A percentile compares a stretch with the other conserved stretches of the same genome.
phyloP scores from a whole-genome alignment of 2,888 invertebrate species.

The Latrodectus elegans region DNA sequence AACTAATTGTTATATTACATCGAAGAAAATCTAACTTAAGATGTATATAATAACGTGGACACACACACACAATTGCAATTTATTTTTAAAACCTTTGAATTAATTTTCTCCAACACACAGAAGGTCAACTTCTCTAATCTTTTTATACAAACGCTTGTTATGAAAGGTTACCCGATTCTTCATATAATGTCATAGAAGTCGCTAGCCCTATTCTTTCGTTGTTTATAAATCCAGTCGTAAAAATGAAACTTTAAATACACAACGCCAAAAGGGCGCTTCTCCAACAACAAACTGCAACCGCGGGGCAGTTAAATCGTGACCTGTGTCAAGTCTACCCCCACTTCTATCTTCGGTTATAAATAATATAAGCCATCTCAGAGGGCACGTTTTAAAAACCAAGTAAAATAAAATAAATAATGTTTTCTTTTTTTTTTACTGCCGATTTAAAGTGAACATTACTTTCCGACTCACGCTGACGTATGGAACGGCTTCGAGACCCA shows the following conservation, averaged over 20 bases:
- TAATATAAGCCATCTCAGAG: constrained; percentile 46
- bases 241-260: constrained; percentile 50
- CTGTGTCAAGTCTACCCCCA: constrained; percentile 27
- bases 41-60: no score
- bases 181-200: not conserved
- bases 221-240: constrained; percentile 12
- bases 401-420: constrained; percentile 6
- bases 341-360: constrained; percentile 40
- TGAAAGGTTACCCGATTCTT: not conserved
- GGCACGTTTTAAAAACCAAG: constrained; percentile 61
- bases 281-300: constrained; percentile 39
- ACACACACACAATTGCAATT: no score
- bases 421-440: constrained; percentile 2
- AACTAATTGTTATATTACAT: no score
- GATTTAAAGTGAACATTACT: constrained; percentile 54
- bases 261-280: not conserved
- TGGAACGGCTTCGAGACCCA: constrained; percentile 9
- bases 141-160: no score
- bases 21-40: no score
- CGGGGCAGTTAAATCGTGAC: constrained; percentile 57
- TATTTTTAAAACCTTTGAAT: no score
- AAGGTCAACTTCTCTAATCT: no score
- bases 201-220: not conserved
- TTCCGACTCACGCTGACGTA: not conserved
- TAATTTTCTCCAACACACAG: no score